These are phyloP conservation scores for Panthera tigris DNA, from an alignment of 2,113 vertebrate species.

Conservation along the genomic window DNA sequence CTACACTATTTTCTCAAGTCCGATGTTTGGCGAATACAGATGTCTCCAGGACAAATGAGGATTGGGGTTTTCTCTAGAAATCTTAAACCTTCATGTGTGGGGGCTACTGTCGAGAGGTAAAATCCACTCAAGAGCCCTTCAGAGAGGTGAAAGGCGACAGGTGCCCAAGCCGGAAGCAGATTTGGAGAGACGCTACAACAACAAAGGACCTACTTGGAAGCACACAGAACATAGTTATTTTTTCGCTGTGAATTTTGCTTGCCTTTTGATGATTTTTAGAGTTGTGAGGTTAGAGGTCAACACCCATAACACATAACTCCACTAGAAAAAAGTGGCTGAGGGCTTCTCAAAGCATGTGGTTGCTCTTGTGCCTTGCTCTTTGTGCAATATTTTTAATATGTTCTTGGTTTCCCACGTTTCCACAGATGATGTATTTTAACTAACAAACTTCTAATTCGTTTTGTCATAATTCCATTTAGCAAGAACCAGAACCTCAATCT, in stretches of 20 bases:
- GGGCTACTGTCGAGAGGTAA: neutral
- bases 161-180: neutral
- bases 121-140: neutral
- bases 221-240: neutral
- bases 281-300: neutral
- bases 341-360: neutral
- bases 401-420: neutral
- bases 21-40: neutral
- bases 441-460: neutral
- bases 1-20: neutral
- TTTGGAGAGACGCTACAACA: neutral
- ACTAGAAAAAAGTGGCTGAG: neutral
- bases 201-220: no score
- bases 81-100: neutral
- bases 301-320: neutral
- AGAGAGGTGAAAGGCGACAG: neutral
- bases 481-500: neutral
- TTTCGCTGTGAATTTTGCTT: neutral
- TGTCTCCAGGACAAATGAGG: neutral
- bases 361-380: neutral
- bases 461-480: neutral
- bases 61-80: neutral
- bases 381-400: neutral
- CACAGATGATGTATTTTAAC: neutral
- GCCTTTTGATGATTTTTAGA: neutral